Base-by-base conservation (phyloP, 2,113 vertebrate genomes). In the Aplodontia rufa region DNA sequence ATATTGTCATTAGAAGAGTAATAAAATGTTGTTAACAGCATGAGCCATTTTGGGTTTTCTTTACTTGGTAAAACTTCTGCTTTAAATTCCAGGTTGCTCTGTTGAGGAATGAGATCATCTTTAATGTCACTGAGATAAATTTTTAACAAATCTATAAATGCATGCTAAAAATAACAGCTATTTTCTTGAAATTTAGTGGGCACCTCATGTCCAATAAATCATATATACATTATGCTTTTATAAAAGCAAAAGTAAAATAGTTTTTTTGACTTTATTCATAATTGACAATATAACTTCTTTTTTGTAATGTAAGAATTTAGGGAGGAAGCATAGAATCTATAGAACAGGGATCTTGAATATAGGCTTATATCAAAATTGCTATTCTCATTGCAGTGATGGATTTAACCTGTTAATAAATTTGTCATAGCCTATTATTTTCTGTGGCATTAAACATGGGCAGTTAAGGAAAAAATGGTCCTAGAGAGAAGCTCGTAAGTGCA, bases 141-240 rank as follows among this genome's bases (percentile, higher is more conserved):
- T 80, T 88, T 55, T 60, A 93, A 89, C 30, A 79, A 90, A 93
- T 55, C n/a, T 79, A 79, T 86, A 75, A 84, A 93, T 60, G 30
- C 14, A 62, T 47, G 32, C 49, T 83, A 92, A 95, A 97, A 96
- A 80, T 82, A 90, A 74, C n/a, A 92, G 64, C 40, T 49, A 80
- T 75, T 69, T 51, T 80, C 84, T 42, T 66, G 45, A 87, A 90
- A 87, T 62, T 45, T 37, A 68, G 37, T 91, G 60, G 60, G 26
- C 24, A 45, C 47, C 28, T 28, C 28, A 60, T 60, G 58, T 9
- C 58, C 24, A 60, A 22, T 60, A 24, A 60, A 28, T 80, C 51
- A 60, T 74, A 30, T 28, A 13, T 1, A 49, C 6, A 51, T 62
- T 79, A 30, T 71, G 9, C 53, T 97, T 83, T 86, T 87, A 62